Evolutionary conservation across 2,888 invertebrate species (phyloP).

Genomic region (Sarcophaga variegata): DNA sequence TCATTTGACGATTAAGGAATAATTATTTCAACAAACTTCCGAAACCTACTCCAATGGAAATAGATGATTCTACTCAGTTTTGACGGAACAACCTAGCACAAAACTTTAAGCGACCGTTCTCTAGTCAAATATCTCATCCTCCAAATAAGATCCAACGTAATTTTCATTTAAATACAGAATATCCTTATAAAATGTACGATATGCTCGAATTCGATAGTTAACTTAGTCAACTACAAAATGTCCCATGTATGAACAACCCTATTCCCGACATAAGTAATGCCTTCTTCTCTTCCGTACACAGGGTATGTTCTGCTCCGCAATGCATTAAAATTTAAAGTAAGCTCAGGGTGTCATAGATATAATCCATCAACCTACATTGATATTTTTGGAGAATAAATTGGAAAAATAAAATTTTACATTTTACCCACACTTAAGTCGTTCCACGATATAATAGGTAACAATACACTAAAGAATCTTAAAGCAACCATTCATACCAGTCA

Average conservation of each 20-base stretch:
- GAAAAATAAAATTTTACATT: slow-evolving; percentile 41
- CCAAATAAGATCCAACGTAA: slow-evolving; percentile 38
- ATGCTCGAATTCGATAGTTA: too few relatives aligned
- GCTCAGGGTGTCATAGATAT: slow-evolving; percentile 33
- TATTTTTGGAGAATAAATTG: slow-evolving; percentile 16
- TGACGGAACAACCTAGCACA: neutral
- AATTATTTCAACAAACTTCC: too few relatives aligned
- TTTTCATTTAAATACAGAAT: slow-evolving; percentile 25
- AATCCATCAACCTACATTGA: slow-evolving; percentile 38
- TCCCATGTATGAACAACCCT: too few relatives aligned
- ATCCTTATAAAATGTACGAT: neutral
- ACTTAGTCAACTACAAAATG: too few relatives aligned
- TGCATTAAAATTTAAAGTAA: slow-evolving; percentile 40
- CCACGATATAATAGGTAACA: too few relatives aligned
- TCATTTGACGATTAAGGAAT: neutral
- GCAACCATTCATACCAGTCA: too few relatives aligned
- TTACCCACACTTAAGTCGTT: slow-evolving; percentile 44
- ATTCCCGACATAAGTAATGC: neutral
- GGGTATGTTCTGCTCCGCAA: slow-evolving; percentile 27
- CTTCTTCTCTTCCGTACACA: slow-evolving; percentile 34
- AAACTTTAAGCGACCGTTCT: neutral
- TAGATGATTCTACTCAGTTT: neutral
- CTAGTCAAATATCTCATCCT: neutral
- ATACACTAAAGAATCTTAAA: too few relatives aligned
- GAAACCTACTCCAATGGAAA: too few relatives aligned